Base-by-base conservation (phyloP, 2,113 vertebrate species). In the Gymnogyps californianus region DNA sequence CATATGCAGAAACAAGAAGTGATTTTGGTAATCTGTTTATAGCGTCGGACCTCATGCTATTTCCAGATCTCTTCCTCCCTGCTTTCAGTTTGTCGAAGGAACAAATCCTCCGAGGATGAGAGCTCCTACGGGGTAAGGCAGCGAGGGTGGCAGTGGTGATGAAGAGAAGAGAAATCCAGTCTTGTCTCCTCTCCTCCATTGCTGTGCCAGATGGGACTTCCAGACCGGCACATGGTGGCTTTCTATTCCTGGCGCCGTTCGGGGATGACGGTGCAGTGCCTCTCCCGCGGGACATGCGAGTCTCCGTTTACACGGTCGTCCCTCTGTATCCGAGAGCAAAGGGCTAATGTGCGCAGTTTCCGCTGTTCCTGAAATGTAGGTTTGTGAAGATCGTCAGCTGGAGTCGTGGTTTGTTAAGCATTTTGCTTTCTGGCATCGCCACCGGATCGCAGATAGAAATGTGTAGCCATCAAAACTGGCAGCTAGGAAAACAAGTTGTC, bases 371-470 rank as follows among this genome's bases (percentile, higher is more conserved):
- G 11, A 11, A 40, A n/a, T 1, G 3, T 0, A 8, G 22, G 5
- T 57, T 59, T 75, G 14, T 5, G 4, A 34, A 61, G 77, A 47
- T 22, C 75, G 7, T 9, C 62, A 8, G 4, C 62, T 58, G 69
- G n/a, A 61, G 8, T 75, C 0, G 0, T 1, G 57, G 15, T 6
- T 31, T 38, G 25, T 36, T 11, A 10, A 46, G 40, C 13, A 0
- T 58, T 95, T 54, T 57, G 40, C 83, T 78, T 89, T 20, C 57
- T 42, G 75, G 69, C 40, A 1, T 28, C 0, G 0, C 54, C 26
- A 0, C 9, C 0, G 0, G 52, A 0, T 72, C 46, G 0, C 0
- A 3, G 28, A 6, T 4, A 2, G 83, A 10, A 72, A n/a, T 0
- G 32, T 11, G 64, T 12, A 14, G 36, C 55, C 51, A 3, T 25